Evolutionary conservation across 2,888 invertebrate species (phyloP).

Genomic region (Gnatocerus cornutus): DNA sequence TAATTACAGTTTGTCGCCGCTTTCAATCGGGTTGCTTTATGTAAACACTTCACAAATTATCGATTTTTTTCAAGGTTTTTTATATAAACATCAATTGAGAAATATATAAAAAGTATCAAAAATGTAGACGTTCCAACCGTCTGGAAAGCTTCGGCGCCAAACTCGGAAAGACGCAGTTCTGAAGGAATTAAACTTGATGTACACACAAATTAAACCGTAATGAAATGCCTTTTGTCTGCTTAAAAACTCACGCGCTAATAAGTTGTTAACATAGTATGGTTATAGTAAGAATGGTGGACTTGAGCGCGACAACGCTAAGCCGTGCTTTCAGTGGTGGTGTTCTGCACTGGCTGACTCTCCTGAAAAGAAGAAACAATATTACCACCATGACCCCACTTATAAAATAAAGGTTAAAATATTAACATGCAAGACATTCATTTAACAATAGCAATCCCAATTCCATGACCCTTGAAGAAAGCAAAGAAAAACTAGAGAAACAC

Average conservation of each 20-base stretch:
- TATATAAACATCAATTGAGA: conserved; percentile 64
- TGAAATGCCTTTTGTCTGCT: conserved; percentile 72
- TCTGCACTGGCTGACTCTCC: conserved; percentile 76
- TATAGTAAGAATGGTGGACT: conserved; percentile 64
- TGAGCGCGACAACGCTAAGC: conserved; percentile 71
- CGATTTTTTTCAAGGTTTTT: conserved; percentile 52
- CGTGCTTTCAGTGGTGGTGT: conserved; percentile 77
- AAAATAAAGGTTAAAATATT: neutral
- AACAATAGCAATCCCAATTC: neutral
- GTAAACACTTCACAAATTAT: conserved; percentile 61
- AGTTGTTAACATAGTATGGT: conserved; percentile 70
- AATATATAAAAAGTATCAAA: conserved; percentile 69
- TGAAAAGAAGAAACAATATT: conserved; percentile 62
- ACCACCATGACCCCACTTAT: neutral
- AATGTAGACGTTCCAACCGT: conserved; percentile 60
- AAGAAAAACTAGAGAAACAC: neutral
- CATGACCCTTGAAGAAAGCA: neutral
- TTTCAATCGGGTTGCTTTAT: conserved; percentile 59
- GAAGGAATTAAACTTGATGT: conserved; percentile 47
- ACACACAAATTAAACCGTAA: conserved; percentile 53
- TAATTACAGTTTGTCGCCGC: conserved; percentile 58
- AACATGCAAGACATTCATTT: conserved; percentile 14
- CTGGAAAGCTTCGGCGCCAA: conserved; percentile 60
- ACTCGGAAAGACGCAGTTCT: conserved; percentile 51
- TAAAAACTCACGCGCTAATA: conserved; percentile 71